Evolutionary conservation across 2,113 vertebrate genomes (phyloP), one percentile per base, ranked within the genome.

Genomic region (Oryzias curvinotus): DNA sequence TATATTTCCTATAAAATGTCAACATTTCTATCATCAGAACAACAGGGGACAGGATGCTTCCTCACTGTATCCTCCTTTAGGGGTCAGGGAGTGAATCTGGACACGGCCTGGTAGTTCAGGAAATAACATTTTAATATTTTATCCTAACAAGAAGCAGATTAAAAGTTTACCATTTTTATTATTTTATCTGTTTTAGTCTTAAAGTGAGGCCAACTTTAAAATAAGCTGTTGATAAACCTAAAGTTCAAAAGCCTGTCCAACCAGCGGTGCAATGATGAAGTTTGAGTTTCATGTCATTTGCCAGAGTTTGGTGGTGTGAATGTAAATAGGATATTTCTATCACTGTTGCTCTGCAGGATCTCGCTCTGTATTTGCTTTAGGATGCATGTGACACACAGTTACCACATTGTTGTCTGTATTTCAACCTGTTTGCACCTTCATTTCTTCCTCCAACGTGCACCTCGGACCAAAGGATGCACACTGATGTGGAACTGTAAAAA

Each of bases 261-360:
- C 15, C 15, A 16, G 17, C 44, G 6, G 17, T 5, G 5, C 44
- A 7, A 25, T 16, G 17, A 17, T 57, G 16, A 5, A 7, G 2
- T 41, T 50, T 43, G 25, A 52, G 18, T 28, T 69, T 48, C 19
- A 13, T 6, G 4, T 5, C 55, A 21, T 19, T 30, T 47, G 49
- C 51, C 57, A 36, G 43, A 64, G 67, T 43, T 56, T 17, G 25
- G n/a, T 25, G 12, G 52, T 21, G 47, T 62, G 23, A 70, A 70
- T 46, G 48, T 70, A 16, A 63, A 71, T 46, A 36, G 45, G 30
- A 46, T 46, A 48, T 46, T 28, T 51, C 50, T 60, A 45, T 60
- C 15, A 51, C n/a, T 43, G 42, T 4, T 50, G 42, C 54, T 43
- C 21, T 15, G 23, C 15, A 23, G 1, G 23, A 19, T 10, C 23